Evolutionary conservation across 2,888 invertebrate species (phyloP).

Genomic region (Pseudoips prasinana): DNA sequence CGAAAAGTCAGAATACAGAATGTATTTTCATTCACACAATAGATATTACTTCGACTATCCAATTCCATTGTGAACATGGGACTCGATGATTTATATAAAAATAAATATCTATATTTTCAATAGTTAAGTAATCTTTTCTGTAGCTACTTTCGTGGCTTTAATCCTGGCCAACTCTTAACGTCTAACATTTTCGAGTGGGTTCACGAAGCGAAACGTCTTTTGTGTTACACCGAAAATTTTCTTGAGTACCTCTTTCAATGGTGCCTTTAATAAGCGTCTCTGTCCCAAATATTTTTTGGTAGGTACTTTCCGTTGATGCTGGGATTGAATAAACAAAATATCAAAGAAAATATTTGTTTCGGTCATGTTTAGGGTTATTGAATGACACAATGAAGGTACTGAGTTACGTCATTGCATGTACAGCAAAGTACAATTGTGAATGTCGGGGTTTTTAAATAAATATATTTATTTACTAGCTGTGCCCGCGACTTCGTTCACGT

Average conservation of each 20-base stretch:
- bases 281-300: slow-evolving; percentile 19
- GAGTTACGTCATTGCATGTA: too few species aligned
- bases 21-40: neutral
- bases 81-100: slow-evolving; percentile 8
- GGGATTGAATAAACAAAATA: slow-evolving; percentile 23
- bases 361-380: slow-evolving; percentile 4
- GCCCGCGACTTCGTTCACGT: too few species aligned
- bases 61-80: too few species aligned
- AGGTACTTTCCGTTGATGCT: slow-evolving; percentile 13
- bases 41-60: neutral
- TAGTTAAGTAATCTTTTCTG: slow-evolving; percentile 15
- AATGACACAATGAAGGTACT: too few species aligned
- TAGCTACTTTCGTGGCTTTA: slow-evolving; percentile 27
- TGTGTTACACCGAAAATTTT: slow-evolving; percentile 34
- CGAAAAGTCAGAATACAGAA: neutral
- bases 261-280: slow-evolving; percentile 28
- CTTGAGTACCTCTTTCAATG: slow-evolving; percentile 24
- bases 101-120: slow-evolving; percentile 15
- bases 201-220: slow-evolving; percentile 38
- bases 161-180: slow-evolving; percentile 30
- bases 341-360: slow-evolving; percentile 18
- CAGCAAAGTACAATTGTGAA: too few species aligned
- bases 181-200: slow-evolving; percentile 30
- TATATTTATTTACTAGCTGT: too few species aligned
- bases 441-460: too few species aligned